Base-by-base conservation (phyloP, 2,797 vertebrate species). In the Ceyx erithaca region DNA sequence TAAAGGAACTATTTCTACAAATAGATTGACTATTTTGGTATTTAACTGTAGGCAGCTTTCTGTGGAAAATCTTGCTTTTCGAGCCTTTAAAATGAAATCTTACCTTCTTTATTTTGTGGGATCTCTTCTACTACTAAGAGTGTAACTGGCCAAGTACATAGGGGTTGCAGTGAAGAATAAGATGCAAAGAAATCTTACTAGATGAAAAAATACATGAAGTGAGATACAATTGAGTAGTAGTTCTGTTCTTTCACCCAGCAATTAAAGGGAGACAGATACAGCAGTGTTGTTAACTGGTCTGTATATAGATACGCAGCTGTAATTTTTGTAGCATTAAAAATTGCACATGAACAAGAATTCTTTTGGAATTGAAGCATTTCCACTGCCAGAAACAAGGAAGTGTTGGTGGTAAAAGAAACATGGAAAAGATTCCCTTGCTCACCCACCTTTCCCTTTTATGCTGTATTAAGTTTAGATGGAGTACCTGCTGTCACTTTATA, bases 1-100 rank as follows among this genome's bases (percentile, higher is more conserved):
- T 87, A 85, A 93, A 94, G 76, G 63, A 89, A 66, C 70, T 92
- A 82, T 89, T 91, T 69, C 67, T 86, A 81, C 87, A 94, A 59
- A 79, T 66, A 57, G 40, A 85, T 85, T 18, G 48, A 11, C 86
- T 63, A 35, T 49, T 86, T 87, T 30, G 49, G 4, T 69, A 28
- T 85, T 90, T 83, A 67, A 37, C n/a, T 87, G 49, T 30, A 41
- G 22, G 48, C 79, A 67, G 57, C 28, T 88, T 66, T 81, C n/a
- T 31, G 12, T 72, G 35, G 55, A 66, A 79, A 84, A 76, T 52
- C 48, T 71, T 87, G 13, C 57, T 87, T 86, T 81, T 79, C 76
- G 41, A 52, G 22, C 11, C 33, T 86, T 67, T 45, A 51, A 87
- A 85, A 78, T 37, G 19, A 61, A 81, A 92, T 57, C 12, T 46